Conservation (phyloP, 1,140 invertebrate species). For the Nephila pilipes region DNA sequence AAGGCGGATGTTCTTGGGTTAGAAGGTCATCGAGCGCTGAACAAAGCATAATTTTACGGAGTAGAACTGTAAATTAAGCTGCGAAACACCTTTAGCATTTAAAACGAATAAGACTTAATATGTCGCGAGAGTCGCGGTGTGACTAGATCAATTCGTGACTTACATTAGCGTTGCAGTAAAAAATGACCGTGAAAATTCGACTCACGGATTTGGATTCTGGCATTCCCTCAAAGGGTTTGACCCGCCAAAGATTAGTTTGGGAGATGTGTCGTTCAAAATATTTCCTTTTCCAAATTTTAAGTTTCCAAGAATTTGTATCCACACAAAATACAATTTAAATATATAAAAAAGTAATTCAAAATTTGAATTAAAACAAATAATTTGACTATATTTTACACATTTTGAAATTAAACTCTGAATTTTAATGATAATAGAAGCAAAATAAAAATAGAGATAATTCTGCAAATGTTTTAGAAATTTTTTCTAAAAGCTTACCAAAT, state of each 20-base stretch:
- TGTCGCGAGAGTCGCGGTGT: slow-evolving; percentile 8
- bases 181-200: not conserved
- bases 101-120: slow-evolving; percentile 7
- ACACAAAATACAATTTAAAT: not conserved
- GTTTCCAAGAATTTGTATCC: not conserved
- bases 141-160: slow-evolving; percentile 38
- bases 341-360: not conserved
- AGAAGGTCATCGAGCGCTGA: slow-evolving; percentile 1
- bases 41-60: not conserved
- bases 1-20: slow-evolving; percentile 10
- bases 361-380: no score
- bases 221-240: not conserved
- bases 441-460: no score
- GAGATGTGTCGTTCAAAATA: no score
- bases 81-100: slow-evolving; percentile 24
- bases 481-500: no score
- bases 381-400: no score
- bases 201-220: slow-evolving; percentile 10
- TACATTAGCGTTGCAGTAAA: not conserved
- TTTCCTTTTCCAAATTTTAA: not conserved
- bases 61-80: slow-evolving; percentile 30
- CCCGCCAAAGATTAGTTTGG: not conserved
- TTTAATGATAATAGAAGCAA: no score
- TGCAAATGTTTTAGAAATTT: no score
- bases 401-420: no score